Evolutionary conservation across 2,888 invertebrate genomes (phyloP), one percentile per base, ranked within the genome.

Genomic region (Zootermopsis nevadensis): DNA sequence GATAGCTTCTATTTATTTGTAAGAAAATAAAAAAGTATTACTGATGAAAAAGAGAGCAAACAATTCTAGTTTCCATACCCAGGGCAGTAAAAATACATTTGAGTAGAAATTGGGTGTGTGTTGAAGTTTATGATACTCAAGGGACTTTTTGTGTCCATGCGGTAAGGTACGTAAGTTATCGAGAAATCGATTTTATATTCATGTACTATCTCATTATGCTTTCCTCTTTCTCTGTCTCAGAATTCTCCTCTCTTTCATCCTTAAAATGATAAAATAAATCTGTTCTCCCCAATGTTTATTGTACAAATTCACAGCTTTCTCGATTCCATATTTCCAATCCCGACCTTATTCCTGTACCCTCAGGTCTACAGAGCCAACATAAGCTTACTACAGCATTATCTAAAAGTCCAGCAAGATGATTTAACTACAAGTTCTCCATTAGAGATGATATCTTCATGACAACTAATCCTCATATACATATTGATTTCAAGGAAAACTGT

Each of bases 151-250:
- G 22, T 69, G 69, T 69, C 69, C 69, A 22, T 15, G 30, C 19
- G 33, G 69, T 69, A 69, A 69, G 33, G n/a, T 60, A 60, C 60
- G 12, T 60, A 60, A 60, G 60, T 60, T 60, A 60, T 60, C 60
- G 60, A 60, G 60, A 27, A 60, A 60, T 60, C 60, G 60, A 60
- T 60, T 60, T 60, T 60, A n/a, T 27, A 60, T 60, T 60, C 60
- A n/a, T n/a, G 60, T n/a, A 60, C 60, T 27, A 60, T 60, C 19
- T 53, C 53, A 19, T 53, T 53, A n/a, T 60, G 60, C 27, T n/a
- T n/a, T 6, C 27, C 7, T 60, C 60, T 60, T n/a, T 27, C 60
- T 60, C 19, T 3, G 19, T 48, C 12, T 48, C 48, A 48, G 48
- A 1, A 48, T 19, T 3, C 27, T 12, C 60, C n/a, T 27, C 60